phyloP scores from a whole-genome alignment of 2,113 vertebrate species.

The Raja brachyura region DNA sequence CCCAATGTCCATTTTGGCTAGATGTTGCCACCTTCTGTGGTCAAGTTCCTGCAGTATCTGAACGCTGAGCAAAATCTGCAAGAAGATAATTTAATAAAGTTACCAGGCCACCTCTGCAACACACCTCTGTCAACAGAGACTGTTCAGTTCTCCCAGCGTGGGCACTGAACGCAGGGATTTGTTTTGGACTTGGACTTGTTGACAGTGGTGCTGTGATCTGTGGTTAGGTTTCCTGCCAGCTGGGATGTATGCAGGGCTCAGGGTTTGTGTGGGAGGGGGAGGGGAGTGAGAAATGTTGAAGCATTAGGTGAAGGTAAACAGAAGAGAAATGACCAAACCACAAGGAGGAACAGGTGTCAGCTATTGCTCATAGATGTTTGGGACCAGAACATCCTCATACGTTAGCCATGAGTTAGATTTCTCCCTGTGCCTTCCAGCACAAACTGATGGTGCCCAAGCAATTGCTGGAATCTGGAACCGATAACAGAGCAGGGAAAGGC shows the following conservation, averaged over 20 bases:
- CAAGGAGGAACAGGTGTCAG: too few relatives aligned
- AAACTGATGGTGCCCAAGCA: too few relatives aligned
- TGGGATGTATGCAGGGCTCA: not conserved
- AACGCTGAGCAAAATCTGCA: not conserved
- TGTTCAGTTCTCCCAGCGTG: not conserved
- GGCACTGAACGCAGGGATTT: not conserved
- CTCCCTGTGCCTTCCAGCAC: too few relatives aligned
- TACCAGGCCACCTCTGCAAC: not conserved
- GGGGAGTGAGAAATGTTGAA: not conserved
- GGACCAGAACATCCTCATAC: too few relatives aligned
- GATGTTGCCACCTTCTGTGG: not conserved
- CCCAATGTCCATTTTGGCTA: not conserved
- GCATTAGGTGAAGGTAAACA: not conserved
- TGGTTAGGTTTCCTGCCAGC: constrained; percentile 20
- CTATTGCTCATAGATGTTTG: too few relatives aligned
- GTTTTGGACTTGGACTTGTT: not conserved
- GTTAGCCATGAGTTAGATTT: too few relatives aligned
- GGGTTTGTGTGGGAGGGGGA: constrained; percentile 8
- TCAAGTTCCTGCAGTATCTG: not conserved
- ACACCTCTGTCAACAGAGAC: not conserved
- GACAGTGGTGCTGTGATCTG: not conserved
- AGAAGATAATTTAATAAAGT: not conserved
- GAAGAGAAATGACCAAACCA: too few relatives aligned
- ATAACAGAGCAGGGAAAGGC: too few relatives aligned
- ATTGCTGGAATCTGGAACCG: too few relatives aligned